Conservation (phyloP, 2,888 invertebrate genomes). For the Melitaea athalia region DNA sequence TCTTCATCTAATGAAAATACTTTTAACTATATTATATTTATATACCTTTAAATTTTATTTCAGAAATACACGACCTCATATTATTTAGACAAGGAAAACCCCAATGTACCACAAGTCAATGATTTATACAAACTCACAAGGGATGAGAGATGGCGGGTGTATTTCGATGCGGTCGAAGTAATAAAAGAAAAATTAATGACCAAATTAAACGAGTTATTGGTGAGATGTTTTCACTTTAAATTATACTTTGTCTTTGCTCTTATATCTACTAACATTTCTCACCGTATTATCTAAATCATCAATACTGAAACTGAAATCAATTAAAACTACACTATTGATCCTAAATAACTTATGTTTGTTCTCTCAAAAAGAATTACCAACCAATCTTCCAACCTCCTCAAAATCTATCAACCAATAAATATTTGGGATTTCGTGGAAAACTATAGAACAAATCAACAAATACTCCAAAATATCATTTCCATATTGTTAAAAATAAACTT, state of each 20-base stretch:
- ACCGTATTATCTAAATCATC: background rate
- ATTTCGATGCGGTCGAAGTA: conserved; percentile 51
- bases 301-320: no score
- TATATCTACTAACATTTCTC: background rate
- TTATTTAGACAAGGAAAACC: background rate
- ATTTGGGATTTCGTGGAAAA: no score
- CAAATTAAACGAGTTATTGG: conserved; percentile 62
- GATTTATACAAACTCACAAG: conserved; percentile 53
- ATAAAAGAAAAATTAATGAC: conserved; percentile 54
- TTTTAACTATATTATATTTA: background rate
- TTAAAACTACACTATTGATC: no score
- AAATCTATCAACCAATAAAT: no score
- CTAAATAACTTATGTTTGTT: no score
- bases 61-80: conserved; percentile 53
- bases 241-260: background rate
- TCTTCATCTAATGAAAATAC: no score
- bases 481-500: background rate
- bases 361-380: no score
- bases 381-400: no score
- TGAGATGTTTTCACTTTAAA: conserved; percentile 43
- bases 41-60: background rate
- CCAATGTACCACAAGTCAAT: conserved; percentile 33
- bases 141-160: conserved; percentile 65
- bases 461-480: no score
- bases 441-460: no score